Percentiles rank a stretch among this genome's conserved stretches.
These are phyloP conservation scores for Oligia fasciuncula DNA, from an alignment of 2,888 invertebrate genomes.

Conservation along the genomic window DNA sequence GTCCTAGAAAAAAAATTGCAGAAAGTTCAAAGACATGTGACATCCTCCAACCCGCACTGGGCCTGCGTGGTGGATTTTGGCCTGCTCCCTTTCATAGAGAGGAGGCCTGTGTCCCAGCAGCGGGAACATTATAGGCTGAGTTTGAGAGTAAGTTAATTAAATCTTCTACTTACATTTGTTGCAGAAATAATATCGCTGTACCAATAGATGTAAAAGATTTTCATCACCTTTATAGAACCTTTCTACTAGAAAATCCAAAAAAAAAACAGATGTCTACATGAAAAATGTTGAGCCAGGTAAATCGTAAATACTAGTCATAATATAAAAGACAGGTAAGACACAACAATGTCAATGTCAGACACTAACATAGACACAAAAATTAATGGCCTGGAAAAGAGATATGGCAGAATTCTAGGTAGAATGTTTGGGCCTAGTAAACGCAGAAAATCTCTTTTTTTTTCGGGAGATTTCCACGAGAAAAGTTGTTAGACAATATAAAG, in stretches of 20 bases:
- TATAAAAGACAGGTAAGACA: constrained; percentile 27
- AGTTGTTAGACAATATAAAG: constrained; percentile 20
- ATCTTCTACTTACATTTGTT: not conserved
- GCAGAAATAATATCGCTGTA: not conserved
- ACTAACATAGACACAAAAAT: constrained; percentile 41
- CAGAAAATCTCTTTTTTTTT: not conserved
- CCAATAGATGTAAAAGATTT: not conserved
- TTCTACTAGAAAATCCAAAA: not conserved
- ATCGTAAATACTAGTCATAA: not conserved
- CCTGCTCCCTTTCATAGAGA: too few species aligned
- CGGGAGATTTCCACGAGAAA: not conserved
- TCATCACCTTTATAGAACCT: not conserved
- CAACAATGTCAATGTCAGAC: constrained; percentile 32
- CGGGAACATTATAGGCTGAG: too few species aligned
- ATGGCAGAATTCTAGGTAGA: constrained; percentile 15
- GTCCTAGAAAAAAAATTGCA: too few species aligned
- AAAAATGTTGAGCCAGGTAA: constrained; percentile 20
- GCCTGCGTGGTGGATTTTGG: too few species aligned
- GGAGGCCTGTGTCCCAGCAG: too few species aligned
- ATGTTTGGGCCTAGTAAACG: not conserved
- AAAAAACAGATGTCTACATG: not conserved
- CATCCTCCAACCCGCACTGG: too few species aligned
- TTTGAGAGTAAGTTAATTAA: not conserved
- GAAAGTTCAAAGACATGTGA: too few species aligned
- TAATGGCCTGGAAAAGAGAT: constrained; percentile 39